Evolutionary conservation across 2,113 vertebrate species (phyloP).

Genomic region (Pseudorectes ferrugineus): DNA sequence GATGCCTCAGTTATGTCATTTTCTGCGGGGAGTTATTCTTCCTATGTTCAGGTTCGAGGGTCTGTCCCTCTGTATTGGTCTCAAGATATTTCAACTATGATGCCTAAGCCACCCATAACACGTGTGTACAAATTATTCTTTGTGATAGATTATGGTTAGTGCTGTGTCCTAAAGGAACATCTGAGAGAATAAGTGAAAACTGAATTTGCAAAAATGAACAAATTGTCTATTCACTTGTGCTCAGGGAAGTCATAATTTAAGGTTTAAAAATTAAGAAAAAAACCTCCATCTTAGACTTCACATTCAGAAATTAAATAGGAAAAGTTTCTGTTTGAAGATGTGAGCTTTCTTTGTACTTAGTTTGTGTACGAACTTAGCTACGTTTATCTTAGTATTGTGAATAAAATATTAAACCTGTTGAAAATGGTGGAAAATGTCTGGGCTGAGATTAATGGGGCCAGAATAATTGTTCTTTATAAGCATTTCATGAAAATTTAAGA

Average conservation of each 20-base stretch:
- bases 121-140: conserved; percentile 65
- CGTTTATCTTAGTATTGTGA: background rate
- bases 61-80: conserved; percentile 98
- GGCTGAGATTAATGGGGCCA: background rate
- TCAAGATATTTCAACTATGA: conserved; percentile 99
- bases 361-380: background rate
- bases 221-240: background rate
- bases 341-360: background rate
- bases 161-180: background rate
- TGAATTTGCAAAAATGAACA: background rate
- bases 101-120: conserved; percentile 97
- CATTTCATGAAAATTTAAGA: background rate
- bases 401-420: background rate
- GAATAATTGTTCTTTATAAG: background rate
- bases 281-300: background rate
- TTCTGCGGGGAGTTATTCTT: conserved; percentile 92
- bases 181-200: background rate
- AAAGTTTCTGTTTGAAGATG: background rate
- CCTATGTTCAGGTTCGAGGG: conserved; percentile 93
- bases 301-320: background rate
- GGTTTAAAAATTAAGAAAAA: background rate
- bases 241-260: background rate
- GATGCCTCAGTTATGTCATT: conserved; percentile 96
- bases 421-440: background rate
- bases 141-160: background rate